Base-by-base conservation (phyloP, 2,888 invertebrate species). In the Tuta absoluta region DNA sequence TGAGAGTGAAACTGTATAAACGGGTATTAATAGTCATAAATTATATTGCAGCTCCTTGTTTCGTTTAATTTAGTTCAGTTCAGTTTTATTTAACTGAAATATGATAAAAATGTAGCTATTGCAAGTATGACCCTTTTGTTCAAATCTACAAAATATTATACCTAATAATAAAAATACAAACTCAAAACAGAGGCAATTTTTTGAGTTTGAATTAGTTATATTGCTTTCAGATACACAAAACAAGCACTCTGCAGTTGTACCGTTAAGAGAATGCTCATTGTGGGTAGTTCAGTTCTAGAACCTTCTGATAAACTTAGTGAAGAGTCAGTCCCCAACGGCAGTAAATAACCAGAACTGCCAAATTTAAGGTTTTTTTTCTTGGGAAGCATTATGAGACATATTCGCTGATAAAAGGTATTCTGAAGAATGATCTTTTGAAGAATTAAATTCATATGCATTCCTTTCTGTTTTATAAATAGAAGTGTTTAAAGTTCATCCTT, bases 301-400 rank as follows among this genome's bases (percentile, higher is more conserved):
- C 24, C 14, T 14, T 12, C 24, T n/a, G 28, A 56, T n/a, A 56
- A 24, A 56, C 28, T 28, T 2, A 56, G n/a, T 28, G 56, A 56
- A 28, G 56, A 56, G 12, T 56, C 56, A 56, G 56, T 56, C n/a
- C 28, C n/a, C n/a, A 56, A 14, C 7, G 28, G 24, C 11, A 56
- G 10, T 56, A 56, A 24, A 11, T 28, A 56, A 28, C 28, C 56
- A 17, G 24, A 56, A 24, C 28, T 56, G n/a, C 28, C 14, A n/a
- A 10, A 24, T 14, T 5, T n/a, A 12, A 53, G 14, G 7, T 12
- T 2, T 14, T n/a, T 19, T 51, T 21, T 51, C 21, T 51, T 28
- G 24, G 1, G 28, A 24, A 28, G n/a, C n/a, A 56, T 53, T 53
- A 14, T 23, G 4, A 24, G 53, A 8, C 23, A 14, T 14, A 21